Conservation (phyloP, 2,888 invertebrate species). For the Polymixis lichenea region DNA sequence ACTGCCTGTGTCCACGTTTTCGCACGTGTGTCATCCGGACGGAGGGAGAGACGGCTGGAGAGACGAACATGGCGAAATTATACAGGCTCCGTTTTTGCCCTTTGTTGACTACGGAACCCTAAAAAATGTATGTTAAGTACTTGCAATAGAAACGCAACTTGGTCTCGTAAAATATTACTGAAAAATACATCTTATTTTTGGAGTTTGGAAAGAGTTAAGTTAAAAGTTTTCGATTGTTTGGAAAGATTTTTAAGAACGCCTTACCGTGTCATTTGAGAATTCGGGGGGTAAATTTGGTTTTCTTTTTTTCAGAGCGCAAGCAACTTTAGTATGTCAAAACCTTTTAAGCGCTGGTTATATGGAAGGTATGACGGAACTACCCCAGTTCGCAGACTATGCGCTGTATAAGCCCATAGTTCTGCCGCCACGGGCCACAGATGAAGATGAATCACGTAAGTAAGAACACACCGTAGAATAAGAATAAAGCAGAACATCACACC, state of each 20-base stretch:
- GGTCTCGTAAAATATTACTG: background rate
- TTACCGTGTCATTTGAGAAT: background rate
- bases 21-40: too few species aligned
- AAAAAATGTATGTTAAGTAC: background rate
- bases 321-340: conserved; percentile 94
- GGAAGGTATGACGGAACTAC: conserved; percentile 91
- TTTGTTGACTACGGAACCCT: too few species aligned
- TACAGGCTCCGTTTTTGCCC: too few species aligned
- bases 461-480: background rate
- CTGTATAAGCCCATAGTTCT: conserved; percentile 87
- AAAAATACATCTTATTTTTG: background rate
- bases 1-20: too few species aligned
- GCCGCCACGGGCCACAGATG: conserved; percentile 66
- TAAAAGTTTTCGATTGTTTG: background rate
- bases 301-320: conserved; percentile 91
- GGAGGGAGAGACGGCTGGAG: too few species aligned
- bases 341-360: conserved; percentile 94
- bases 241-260: background rate
- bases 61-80: too few species aligned
- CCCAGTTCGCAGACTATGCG: conserved; percentile 91
- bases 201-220: too few species aligned
- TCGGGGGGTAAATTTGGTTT: background rate
- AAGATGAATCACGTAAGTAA: conserved; percentile 67
- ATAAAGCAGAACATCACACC: background rate
- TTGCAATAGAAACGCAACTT: background rate